Percentiles rank a stretch among this genome's conserved stretches.
Evolutionary conservation across 1,140 invertebrate genomes (phyloP).

Genomic region (Panagrolaimus sp.): DNA sequence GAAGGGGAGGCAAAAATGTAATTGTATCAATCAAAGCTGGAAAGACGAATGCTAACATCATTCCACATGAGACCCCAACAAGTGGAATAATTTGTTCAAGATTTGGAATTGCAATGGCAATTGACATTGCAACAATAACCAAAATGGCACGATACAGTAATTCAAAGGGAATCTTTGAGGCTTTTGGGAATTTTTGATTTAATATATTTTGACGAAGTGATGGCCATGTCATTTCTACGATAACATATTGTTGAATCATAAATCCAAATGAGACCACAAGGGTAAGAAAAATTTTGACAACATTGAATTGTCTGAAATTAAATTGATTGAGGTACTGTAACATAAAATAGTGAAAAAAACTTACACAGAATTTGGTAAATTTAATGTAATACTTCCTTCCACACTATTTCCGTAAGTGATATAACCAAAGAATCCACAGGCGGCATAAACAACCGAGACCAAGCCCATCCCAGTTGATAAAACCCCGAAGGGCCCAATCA

Average conservation of each 20-base stretch:
- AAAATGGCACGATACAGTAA: slow-evolving; percentile 59
- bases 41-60: slow-evolving; percentile 51
- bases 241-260: slow-evolving; percentile 84
- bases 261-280: slow-evolving; percentile 62
- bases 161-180: slow-evolving; percentile 45
- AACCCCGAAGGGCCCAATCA: slow-evolving; percentile 51
- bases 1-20: slow-evolving; percentile 36
- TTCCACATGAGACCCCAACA: slow-evolving; percentile 51
- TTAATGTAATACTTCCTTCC: slow-evolving; percentile 59
- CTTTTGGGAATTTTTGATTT: slow-evolving; percentile 25
- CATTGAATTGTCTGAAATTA: slow-evolving; percentile 60
- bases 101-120: slow-evolving; percentile 52
- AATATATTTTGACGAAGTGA: slow-evolving; percentile 62
- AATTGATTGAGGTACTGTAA: slow-evolving; percentile 15
- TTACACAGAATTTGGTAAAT: slow-evolving; percentile 46
- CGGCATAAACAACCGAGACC: slow-evolving; percentile 47
- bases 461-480: slow-evolving; percentile 52
- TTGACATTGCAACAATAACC: slow-evolving; percentile 58
- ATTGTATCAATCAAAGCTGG: slow-evolving; percentile 47
- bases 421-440: slow-evolving; percentile 57
- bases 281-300: slow-evolving; percentile 61
- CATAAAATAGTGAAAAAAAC: slow-evolving; percentile 12
- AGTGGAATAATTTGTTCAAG: slow-evolving; percentile 52
- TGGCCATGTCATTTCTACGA: slow-evolving; percentile 81
- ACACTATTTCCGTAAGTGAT: slow-evolving; percentile 53